Evolutionary conservation across 2,113 vertebrate species (phyloP).

Genomic region (Solea solea): DNA sequence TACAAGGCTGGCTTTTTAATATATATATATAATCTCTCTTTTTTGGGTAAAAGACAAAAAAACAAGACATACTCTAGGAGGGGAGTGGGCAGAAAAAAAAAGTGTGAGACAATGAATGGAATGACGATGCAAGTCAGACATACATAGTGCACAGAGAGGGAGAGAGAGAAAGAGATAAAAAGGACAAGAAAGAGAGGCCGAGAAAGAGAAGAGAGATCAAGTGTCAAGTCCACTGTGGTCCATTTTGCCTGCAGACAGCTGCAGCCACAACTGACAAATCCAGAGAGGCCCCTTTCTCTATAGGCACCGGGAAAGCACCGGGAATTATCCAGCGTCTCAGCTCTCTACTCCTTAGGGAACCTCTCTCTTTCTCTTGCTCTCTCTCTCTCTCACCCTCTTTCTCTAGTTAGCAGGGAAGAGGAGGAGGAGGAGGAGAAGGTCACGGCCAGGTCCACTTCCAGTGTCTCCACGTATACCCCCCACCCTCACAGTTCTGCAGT

Average conservation of each 20-base stretch:
- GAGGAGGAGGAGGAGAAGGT: slow-evolving; percentile 47
- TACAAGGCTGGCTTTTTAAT: no score
- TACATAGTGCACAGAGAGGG: slow-evolving; percentile 20
- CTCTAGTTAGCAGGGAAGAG: slow-evolving; percentile 32
- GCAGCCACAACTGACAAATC: slow-evolving; percentile 81
- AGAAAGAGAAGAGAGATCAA: slow-evolving; percentile 70
- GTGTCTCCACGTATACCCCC: slow-evolving; percentile 44
- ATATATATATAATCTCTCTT: no score
- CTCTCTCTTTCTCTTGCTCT: slow-evolving; percentile 33
- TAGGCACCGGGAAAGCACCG: slow-evolving; percentile 79
- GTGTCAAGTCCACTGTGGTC: slow-evolving; percentile 80
- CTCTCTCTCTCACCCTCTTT: slow-evolving; percentile 30
- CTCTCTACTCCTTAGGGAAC: slow-evolving; percentile 74
- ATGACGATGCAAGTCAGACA: slow-evolving; percentile 60
- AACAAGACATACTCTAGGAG: no score
- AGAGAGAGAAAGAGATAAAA: slow-evolving; percentile 18
- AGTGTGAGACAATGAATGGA: slow-evolving; percentile 60
- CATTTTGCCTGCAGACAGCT: slow-evolving; percentile 80
- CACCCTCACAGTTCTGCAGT: slow-evolving; percentile 9
- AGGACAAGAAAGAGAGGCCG: slow-evolving; percentile 66
- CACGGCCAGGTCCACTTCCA: slow-evolving; percentile 58
- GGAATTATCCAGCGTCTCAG: slow-evolving; percentile 74
- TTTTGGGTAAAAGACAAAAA: no score
- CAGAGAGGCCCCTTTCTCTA: slow-evolving; percentile 77
- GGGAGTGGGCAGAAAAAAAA: slow-evolving; percentile 10